A percentile compares a stretch with the other conserved stretches of the same genome.
Evolutionary conservation across 2,888 invertebrate species (phyloP).

Genomic region (Dugesia japonica): DNA sequence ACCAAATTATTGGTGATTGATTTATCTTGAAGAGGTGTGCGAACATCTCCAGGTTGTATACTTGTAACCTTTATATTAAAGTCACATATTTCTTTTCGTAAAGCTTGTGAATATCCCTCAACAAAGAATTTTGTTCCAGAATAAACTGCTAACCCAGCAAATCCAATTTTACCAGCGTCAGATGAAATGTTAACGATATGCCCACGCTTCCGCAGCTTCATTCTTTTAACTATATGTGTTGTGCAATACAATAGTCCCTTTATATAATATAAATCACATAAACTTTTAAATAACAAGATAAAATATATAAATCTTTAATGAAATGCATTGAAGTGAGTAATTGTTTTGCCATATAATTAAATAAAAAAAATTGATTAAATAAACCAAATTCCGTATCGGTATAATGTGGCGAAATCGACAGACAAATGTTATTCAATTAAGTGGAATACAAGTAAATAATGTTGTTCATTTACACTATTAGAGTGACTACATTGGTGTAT

Average conservation of each 20-base stretch:
- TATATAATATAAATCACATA: background rate
- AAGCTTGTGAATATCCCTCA: conserved; percentile 47
- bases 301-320: too few species aligned
- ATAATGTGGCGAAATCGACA: too few species aligned
- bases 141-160: conserved; percentile 48
- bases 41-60: conserved; percentile 49
- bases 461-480: too few species aligned
- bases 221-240: conserved; percentile 44
- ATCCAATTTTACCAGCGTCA: conserved; percentile 47
- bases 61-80: conserved; percentile 46
- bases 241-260: conserved; percentile 48
- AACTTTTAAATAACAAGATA: too few species aligned
- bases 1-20: background rate
- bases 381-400: background rate
- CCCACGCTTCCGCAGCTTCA: conserved; percentile 44
- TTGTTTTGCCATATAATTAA: too few species aligned
- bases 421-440: too few species aligned
- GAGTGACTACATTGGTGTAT: too few species aligned
- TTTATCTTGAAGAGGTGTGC: conserved; percentile 41
- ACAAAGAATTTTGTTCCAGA: conserved; percentile 49
- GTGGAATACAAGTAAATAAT: too few species aligned
- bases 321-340: too few species aligned
- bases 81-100: conserved; percentile 45
- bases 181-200: conserved; percentile 49
- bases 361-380: background rate